A percentile compares a stretch with the other conserved stretches of the same genome.
Conservation (phyloP, 2,888 invertebrate species). For the Polyommatus icarus region DNA sequence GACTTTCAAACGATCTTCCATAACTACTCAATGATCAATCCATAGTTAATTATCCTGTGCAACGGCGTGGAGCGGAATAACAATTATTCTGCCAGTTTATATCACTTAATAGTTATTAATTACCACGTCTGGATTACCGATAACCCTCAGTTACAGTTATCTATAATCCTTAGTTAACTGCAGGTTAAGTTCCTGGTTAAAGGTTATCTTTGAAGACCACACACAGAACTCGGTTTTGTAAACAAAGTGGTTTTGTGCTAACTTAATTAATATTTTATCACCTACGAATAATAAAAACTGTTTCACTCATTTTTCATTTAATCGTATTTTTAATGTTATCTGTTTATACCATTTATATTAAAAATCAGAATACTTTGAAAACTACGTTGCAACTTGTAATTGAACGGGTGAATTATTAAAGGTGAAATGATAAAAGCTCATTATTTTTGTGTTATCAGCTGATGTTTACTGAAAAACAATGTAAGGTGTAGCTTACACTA, state of each 20-base stretch:
- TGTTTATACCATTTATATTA: background rate
- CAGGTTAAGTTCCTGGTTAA: background rate
- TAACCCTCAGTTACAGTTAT: background rate
- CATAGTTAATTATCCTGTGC: too few species aligned
- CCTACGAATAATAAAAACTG: too few species aligned
- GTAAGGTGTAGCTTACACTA: background rate
- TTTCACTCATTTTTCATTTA: background rate
- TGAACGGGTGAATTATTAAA: background rate
- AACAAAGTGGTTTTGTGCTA: background rate
- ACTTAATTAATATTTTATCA: background rate
- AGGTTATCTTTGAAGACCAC: slow-evolving; percentile 3
- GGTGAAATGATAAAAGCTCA: background rate
- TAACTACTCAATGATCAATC: too few species aligned
- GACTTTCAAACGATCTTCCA: too few species aligned
- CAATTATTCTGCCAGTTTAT: background rate
- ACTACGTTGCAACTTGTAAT: background rate
- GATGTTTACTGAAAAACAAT: background rate
- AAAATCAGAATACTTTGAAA: background rate
- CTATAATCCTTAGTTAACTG: background rate
- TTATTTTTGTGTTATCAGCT: background rate
- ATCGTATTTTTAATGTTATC: background rate
- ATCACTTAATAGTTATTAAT: background rate
- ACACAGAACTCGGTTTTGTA: background rate
- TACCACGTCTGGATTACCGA: background rate
- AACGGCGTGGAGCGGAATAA: background rate